Conservation (phyloP, 2,888 invertebrate genomes). For the Dromius quadrimaculatus region DNA sequence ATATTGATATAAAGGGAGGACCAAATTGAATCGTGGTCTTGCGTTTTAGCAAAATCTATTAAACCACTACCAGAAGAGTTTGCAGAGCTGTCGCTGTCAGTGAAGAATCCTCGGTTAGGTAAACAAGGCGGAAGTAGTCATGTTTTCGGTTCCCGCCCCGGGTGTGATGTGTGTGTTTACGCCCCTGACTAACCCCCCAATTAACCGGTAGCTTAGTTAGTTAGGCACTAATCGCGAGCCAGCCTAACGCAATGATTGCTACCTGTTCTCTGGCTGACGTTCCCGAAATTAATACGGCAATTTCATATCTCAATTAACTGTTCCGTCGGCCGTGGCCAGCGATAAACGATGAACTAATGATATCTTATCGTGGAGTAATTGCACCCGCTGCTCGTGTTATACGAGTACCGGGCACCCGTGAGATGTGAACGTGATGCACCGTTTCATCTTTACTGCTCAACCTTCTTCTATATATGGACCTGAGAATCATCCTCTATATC, state of each 20-base stretch:
- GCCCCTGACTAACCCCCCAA: constrained; percentile 66
- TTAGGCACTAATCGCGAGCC: constrained; percentile 58
- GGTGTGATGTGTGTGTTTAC: constrained; percentile 58
- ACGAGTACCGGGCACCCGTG: not conserved
- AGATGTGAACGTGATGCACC: no score
- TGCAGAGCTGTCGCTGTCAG: not conserved
- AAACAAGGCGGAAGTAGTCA: constrained; percentile 27
- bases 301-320: constrained; percentile 50
- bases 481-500: no score
- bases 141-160: constrained; percentile 12
- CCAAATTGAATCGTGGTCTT: no score
- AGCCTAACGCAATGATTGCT: constrained; percentile 61
- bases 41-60: no score
- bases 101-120: no score
- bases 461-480: no score
- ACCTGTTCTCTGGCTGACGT: constrained; percentile 61
- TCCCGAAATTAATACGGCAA: constrained; percentile 51
- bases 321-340: constrained; percentile 24
- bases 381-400: constrained; percentile 6
- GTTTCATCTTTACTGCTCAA: no score
- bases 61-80: not conserved
- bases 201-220: constrained; percentile 66
- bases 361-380: constrained; percentile 46
- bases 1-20: no score
- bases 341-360: constrained; percentile 50